Evolutionary conservation across 2,888 invertebrate genomes (phyloP).

Genomic region (Steromphala cineraria): DNA sequence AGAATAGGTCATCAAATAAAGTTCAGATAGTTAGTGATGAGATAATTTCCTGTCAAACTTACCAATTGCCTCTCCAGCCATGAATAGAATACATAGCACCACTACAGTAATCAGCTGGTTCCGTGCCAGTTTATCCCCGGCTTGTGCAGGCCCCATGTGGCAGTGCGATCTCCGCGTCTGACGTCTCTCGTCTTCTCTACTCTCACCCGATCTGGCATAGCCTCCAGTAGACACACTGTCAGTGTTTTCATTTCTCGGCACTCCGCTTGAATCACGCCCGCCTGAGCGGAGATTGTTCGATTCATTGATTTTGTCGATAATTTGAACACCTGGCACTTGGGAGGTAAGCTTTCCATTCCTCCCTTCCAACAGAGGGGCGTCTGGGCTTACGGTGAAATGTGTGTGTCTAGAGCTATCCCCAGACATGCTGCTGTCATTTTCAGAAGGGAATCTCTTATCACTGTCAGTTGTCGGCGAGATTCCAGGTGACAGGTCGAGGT

Average conservation of each 20-base stretch:
- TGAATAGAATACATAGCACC: slow-evolving; percentile 69
- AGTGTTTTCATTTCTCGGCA: too few relatives aligned
- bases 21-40: too few relatives aligned
- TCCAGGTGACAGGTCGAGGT: background rate
- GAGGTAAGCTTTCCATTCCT: background rate
- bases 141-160: slow-evolving; percentile 28
- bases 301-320: background rate
- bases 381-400: background rate
- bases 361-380: background rate
- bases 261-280: too few relatives aligned
- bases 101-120: slow-evolving; percentile 70
- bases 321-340: background rate
- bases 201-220: background rate
- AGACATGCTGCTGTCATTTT: background rate
- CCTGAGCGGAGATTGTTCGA: too few relatives aligned
- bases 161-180: slow-evolving; percentile 30
- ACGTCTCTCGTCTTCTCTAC: background rate
- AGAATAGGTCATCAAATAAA: too few relatives aligned
- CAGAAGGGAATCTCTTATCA: background rate
- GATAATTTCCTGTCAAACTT: slow-evolving; percentile 24
- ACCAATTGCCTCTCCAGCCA: slow-evolving; percentile 75
- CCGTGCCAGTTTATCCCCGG: slow-evolving; percentile 59
- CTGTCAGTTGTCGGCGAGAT: background rate
- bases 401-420: background rate
- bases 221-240: background rate